Evolutionary conservation across 1,140 invertebrate genomes (phyloP), one percentile per base, ranked within the genome.

Genomic region (Trichoplusia ni): DNA sequence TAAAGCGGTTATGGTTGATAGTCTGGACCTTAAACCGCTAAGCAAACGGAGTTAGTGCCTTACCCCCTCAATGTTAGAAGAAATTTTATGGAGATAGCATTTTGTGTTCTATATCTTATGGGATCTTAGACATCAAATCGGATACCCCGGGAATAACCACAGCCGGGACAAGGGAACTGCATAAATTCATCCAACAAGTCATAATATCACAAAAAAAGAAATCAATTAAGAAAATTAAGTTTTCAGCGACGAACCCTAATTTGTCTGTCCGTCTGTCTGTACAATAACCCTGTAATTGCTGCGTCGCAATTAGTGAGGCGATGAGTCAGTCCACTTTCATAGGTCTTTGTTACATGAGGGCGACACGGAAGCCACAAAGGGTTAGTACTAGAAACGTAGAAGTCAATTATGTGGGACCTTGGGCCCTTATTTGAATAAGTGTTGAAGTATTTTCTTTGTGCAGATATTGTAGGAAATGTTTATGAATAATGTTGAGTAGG

Each of bases 211-310:
- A 44, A 19, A 25, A n/a, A 13, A 9, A 14, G n/a, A 33, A 38
- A 25, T 54, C 19, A 54, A 54, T 35, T 38, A 54, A 54, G 11
- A 21, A 23, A 29, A 56, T 53, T 5, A 46, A 14, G 19, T 21
- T 19, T 13, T 38, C 8, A 27, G 60, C 49, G n/a, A n/a, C 18
- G 67, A 80, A 64, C 69, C 71, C 69, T 61, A 69, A 66, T 60
- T 54, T 49, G 71, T 74, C 64, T 74, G 67, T 76, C 73, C 53
- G 66, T 44, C 54, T 58, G 54, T 23, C 33, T 35, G 27, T 73
- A 80, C 70, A 76, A 77, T 76, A 70, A 75, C 72, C 27, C 18
- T 9, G 64, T 81, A 83, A 83, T 78, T 80, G 73, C 71, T 71
- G 27, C 61, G 76, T 42, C 51, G 75, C 71, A 81, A 80, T 83